These are phyloP conservation scores for Leiothrix lutea DNA, from an alignment of 2,113 vertebrate genomes.

Conservation along the genomic window DNA sequence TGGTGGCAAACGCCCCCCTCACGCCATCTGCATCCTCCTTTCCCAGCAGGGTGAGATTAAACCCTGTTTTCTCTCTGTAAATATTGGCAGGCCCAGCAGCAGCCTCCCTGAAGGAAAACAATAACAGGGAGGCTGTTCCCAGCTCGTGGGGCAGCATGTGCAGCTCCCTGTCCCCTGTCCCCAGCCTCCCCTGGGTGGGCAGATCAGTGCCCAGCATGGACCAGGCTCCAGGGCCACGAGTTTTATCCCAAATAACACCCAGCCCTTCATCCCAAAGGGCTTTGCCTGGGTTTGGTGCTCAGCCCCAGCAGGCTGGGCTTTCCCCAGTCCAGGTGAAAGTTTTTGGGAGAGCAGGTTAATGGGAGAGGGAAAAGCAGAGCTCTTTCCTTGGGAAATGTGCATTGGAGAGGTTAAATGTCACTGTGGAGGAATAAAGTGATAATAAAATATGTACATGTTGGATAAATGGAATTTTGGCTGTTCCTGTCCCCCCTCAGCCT, in stretches of 20 bases:
- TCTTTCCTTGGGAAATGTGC: not conserved
- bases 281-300: not conserved
- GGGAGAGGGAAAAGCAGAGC: not conserved
- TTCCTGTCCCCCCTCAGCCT: not conserved
- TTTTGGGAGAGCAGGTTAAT: not conserved
- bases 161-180: not conserved
- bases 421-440: not conserved
- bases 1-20: conserved; percentile 22
- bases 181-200: not conserved
- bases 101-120: conserved; percentile 50
- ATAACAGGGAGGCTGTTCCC: not conserved
- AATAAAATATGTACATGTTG: not conserved
- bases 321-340: accelerated
- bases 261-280: not conserved
- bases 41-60: conserved; percentile 18
- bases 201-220: accelerated
- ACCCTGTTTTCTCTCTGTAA: conserved; percentile 34
- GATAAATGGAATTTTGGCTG: not conserved
- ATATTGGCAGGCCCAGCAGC: conserved; percentile 26
- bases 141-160: not conserved
- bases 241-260: not conserved
- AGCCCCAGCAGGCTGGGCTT: not conserved
- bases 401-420: not conserved
- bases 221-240: accelerated
- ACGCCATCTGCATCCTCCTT: conserved; percentile 53